Percentiles rank a stretch among this genome's conserved stretches.
phyloP scores from a whole-genome alignment of 1,140 invertebrate species.

The Phenacoccus solenopsis region DNA sequence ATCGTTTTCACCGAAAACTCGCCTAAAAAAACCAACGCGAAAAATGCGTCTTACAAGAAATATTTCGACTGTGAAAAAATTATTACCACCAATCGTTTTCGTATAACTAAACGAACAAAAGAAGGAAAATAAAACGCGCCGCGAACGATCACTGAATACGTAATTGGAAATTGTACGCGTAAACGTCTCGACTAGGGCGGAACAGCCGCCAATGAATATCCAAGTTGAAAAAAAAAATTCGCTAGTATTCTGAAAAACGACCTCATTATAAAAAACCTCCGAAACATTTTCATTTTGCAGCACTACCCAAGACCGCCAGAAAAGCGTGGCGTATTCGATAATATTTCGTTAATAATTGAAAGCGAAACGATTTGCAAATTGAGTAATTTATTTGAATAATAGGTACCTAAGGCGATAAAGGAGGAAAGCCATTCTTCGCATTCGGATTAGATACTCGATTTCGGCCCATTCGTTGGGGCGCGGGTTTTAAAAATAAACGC shows the following conservation, averaged over 20 bases:
- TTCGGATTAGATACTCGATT: too few relatives aligned
- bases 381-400: neutral
- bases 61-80: neutral
- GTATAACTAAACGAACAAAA: neutral
- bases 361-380: neutral
- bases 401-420: neutral
- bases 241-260: neutral
- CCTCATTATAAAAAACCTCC: conserved; percentile 3
- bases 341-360: neutral
- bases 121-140: neutral
- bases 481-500: neutral
- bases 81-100: neutral
- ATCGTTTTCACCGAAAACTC: too few relatives aligned
- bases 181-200: neutral
- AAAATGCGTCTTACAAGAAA: neutral
- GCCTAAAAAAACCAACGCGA: too few relatives aligned
- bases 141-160: too few relatives aligned
- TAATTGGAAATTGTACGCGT: neutral
- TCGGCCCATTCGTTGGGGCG: too few relatives aligned
- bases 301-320: too few relatives aligned
- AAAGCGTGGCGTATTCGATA: neutral
- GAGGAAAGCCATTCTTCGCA: neutral
- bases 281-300: too few relatives aligned
- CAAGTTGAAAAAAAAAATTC: neutral
- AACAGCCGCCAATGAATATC: too few relatives aligned